Base-by-base conservation (phyloP, 1,140 invertebrate species). In the Pseudomyrmex cubaensis region DNA sequence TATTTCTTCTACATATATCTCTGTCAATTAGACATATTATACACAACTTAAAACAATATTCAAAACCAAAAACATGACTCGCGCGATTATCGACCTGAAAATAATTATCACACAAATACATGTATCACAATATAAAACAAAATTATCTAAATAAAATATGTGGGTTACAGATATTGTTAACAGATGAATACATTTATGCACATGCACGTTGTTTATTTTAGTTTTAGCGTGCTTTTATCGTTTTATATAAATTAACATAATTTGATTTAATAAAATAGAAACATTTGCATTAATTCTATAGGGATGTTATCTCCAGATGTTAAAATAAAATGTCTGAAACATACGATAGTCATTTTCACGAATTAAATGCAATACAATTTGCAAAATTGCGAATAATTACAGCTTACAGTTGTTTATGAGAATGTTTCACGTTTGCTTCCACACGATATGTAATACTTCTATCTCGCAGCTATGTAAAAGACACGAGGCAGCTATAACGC, bases 81-180 rank as follows among this genome's bases (percentile, higher is more conserved):
- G 20, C 35, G 0, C 35, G 35, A n/a, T 15, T 15, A 56, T 12
- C 0, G 15, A 63, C 25, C n/a, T 59, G n/a, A 35, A 15, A 48
- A 50, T 20, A 25, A 64, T 76, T 64, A 48, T 76, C 12, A 35
- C 0, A 35, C 35, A 35, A 35, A 35, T 35, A 20, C 44, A 46
- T 61, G 20, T 4, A 70, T 35, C 48, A 15, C 12, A 56, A 80
- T 80, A 35, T 35, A 80, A 80, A 62, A 52, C 25, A 62, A 70
- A 9, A 59, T 72, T 80, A 80, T 80, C 66, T 59, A 72, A 61
- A 17, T 80, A 50, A 20, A 22, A 80, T 20, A 20, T 80, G 59
- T 48, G 8, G 20, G 7, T 59, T 35, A 35, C 54, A 78, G 17
- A 20, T 44, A 44, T 25, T 10, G 20, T 69, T n/a, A n/a, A 76